A percentile compares a stretch with the other conserved stretches of the same genome.
These are phyloP conservation scores for Erynnis tages DNA, from an alignment of 2,888 invertebrate species.

Conservation along the genomic window DNA sequence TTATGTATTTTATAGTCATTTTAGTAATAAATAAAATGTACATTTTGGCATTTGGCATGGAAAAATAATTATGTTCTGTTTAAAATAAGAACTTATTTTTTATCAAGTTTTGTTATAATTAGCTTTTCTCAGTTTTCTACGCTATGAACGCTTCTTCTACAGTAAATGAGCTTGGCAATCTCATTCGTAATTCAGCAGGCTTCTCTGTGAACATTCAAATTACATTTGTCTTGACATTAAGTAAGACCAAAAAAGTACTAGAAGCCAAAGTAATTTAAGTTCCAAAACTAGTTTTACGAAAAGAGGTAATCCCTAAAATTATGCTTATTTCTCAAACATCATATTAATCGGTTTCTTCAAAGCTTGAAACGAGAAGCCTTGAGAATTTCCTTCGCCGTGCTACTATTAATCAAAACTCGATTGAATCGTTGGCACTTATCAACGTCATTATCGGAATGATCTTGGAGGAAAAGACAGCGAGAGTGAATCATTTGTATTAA, in stretches of 20 bases:
- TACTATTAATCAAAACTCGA: constrained; percentile 28
- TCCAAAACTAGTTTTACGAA: neutral
- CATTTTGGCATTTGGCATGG: no score
- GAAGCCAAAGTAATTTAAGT: constrained; percentile 13
- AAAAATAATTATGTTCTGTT: no score
- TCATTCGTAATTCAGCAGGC: no score
- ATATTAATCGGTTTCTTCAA: neutral
- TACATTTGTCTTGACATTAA: neutral
- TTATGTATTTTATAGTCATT: no score
- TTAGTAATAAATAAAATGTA: no score
- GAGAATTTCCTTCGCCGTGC: neutral
- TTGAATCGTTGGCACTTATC: constrained; percentile 31
- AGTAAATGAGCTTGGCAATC: neutral
- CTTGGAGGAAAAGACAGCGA: constrained; percentile 31
- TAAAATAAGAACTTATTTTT: no score
- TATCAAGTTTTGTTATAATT: no score
- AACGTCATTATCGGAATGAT: constrained; percentile 25
- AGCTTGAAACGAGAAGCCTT: neutral
- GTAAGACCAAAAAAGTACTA: neutral
- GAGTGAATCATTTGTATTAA: constrained; percentile 36
- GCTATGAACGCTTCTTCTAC: neutral
- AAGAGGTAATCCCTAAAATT: neutral
- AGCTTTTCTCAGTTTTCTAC: no score
- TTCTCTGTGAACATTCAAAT: neutral
- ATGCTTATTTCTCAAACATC: constrained; percentile 1